A percentile compares a stretch with the other conserved stretches of the same genome.
phyloP scores from a whole-genome alignment of 2,888 invertebrate genomes.

The Calliopum simillimum region DNA sequence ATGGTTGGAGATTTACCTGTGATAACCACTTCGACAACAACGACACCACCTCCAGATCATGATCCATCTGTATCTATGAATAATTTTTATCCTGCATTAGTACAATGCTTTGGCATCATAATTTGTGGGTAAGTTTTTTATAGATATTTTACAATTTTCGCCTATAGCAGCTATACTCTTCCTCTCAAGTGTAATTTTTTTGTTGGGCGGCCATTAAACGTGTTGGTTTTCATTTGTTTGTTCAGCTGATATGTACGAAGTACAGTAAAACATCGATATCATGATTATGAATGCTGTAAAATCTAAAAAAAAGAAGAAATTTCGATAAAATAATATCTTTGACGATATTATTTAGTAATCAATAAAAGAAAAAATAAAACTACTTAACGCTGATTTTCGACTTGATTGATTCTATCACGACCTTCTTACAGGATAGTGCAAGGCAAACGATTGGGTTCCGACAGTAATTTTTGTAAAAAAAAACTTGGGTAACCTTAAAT shows the following conservation, averaged over 20 bases:
- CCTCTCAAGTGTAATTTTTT: not conserved
- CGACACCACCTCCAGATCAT: slow-evolving; percentile 51
- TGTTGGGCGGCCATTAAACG: not conserved
- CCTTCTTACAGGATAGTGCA: no score
- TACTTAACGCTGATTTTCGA: no score
- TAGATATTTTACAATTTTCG: not conserved
- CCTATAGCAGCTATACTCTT: no score
- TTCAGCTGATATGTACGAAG: not conserved
- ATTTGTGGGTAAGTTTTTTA: slow-evolving; percentile 82
- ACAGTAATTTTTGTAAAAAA: no score
- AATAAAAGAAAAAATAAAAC: no score
- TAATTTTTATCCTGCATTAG: slow-evolving; percentile 89
- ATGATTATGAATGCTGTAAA: no score
- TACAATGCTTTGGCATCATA: slow-evolving; percentile 92
- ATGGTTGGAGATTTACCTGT: not conserved
- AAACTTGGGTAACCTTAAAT: no score
- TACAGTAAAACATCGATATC: not conserved
- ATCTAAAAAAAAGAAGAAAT: no score
- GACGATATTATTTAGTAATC: no score
- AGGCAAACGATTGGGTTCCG: no score
- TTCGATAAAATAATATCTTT: no score
- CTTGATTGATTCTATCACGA: no score
- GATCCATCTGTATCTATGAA: slow-evolving; percentile 70
- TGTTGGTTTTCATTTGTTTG: not conserved
- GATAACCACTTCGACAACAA: not conserved